Base-by-base conservation (phyloP, 1,140 invertebrate genomes). In the Hyles euphorbiae region DNA sequence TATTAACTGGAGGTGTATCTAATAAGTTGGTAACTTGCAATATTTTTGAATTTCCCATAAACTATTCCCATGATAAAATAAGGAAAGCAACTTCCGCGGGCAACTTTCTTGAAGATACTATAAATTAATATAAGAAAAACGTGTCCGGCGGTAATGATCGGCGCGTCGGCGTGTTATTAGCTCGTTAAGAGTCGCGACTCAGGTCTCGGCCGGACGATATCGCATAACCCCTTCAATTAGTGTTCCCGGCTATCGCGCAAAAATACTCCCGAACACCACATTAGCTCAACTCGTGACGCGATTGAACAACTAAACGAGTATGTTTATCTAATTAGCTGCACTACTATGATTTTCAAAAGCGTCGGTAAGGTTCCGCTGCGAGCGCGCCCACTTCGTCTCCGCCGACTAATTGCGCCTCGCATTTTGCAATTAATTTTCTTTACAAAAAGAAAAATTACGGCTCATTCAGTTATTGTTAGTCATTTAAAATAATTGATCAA, bases 301-400 rank as follows among this genome's bases (percentile, higher is more conserved):
- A 70, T 58, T 57, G 72, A 73, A 70, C 52, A 75, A 80, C 74
- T 65, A 74, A 78, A 80, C 76, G 73, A 76, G 67, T 75, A 65
- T 75, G 75, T 22, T 22, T 76, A 77, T 74, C 83, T 84, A 87
- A 87, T 87, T 85, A 87, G 78, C 74, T 76, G 72, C 78, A 82
- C 81, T 80, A 78, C 85, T 78, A 88, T 86, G 85, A 86, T 86
- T 81, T 86, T 87, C 81, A 76, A 79, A 78, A 74, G 74, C 78
- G 63, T 69, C 74, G 83, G 85, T 85, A 86, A 83, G 78, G 74
- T 86, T 72, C 81, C 75, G 80, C 80, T 86, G 70, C 59, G 58
- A 46, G 60, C 56, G 56, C 77, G 65, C 62, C 72, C 63, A 66
- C 70, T 72, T 67, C 68, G 65, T 72, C 68, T 22, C 63, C 61